Conservation (phyloP, 2,888 invertebrate species). For the Sesia bembeciformis region DNA sequence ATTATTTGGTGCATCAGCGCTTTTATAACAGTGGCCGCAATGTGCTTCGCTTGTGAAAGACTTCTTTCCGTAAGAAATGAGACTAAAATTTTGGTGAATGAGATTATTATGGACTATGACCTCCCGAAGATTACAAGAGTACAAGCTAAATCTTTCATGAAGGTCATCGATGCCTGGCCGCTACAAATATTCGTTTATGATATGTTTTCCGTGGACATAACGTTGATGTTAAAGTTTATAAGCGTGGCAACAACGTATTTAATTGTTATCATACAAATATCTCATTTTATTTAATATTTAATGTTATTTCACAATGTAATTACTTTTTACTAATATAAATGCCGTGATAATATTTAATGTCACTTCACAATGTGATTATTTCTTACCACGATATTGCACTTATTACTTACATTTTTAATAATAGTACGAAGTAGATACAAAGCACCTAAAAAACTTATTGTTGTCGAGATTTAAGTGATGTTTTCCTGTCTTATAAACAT, state of each 20-base stretch:
- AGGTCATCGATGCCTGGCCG: constrained; percentile 9
- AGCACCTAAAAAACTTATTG: too few relatives aligned
- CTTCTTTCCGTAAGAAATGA: constrained; percentile 3
- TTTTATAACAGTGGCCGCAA: constrained; percentile 1
- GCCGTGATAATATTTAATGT: too few relatives aligned
- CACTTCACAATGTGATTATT: too few relatives aligned
- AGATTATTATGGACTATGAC: constrained; percentile 10
- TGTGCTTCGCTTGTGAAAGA: constrained; percentile 6
- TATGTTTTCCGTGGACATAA: constrained; percentile 48
- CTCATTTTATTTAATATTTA: constrained; percentile 28
- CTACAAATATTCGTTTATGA: constrained; percentile 34
- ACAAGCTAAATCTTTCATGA: constrained; percentile 10
- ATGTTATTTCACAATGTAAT: too few relatives aligned
- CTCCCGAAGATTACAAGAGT: constrained; percentile 2
- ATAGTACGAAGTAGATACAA: too few relatives aligned
- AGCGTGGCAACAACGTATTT: constrained; percentile 52
- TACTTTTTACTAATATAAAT: too few relatives aligned
- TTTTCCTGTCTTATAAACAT: too few relatives aligned
- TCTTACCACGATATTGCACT: too few relatives aligned
- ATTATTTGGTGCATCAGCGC: constrained; percentile 4
- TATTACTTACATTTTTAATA: too few relatives aligned
- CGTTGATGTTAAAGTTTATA: constrained; percentile 47
- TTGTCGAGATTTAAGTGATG: too few relatives aligned
- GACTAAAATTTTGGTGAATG: constrained; percentile 7
- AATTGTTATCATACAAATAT: constrained; percentile 49